Percentiles rank a stretch among this genome's conserved stretches.
Conservation (phyloP, 2,797 vertebrate species). For the Phalanger gymnotis region DNA sequence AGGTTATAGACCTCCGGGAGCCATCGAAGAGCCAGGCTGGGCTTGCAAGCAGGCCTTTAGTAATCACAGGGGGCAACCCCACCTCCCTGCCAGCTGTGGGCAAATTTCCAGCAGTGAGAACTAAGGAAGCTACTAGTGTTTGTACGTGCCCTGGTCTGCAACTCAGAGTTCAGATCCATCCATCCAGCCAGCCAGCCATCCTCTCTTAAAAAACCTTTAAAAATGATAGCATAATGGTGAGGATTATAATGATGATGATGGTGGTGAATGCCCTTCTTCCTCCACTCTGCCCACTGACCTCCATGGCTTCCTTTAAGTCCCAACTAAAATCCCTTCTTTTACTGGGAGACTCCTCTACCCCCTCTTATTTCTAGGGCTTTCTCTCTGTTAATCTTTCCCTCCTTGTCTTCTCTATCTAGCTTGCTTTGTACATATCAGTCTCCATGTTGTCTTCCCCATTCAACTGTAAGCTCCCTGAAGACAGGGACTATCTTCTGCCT, state of each 20-base stretch:
- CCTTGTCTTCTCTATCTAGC: background rate
- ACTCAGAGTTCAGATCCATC: background rate
- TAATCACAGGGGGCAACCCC: background rate
- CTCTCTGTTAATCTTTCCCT: background rate
- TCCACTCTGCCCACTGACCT: background rate
- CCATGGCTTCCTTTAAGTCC: background rate
- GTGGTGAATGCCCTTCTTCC: background rate
- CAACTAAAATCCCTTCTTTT: background rate
- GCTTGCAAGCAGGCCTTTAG: conserved; percentile 45
- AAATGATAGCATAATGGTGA: background rate
- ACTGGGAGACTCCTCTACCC: background rate
- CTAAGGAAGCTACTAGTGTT: background rate
- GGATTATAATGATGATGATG: background rate
- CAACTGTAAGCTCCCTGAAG: background rate
- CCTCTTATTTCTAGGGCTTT: background rate
- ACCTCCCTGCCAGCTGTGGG: conserved; percentile 14
- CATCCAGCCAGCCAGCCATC: too few relatives aligned
- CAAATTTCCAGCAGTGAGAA: background rate
- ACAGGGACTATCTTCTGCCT: background rate
- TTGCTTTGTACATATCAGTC: background rate
- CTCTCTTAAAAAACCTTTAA: background rate
- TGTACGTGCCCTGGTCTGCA: background rate
- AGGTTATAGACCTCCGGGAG: conserved; percentile 50
- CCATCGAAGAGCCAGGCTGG: conserved; percentile 57
- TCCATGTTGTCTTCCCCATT: background rate